A percentile compares a stretch with the other conserved stretches of the same genome.
phyloP scores from a whole-genome alignment of 2,113 vertebrate species.

The Sapajus apella region DNA sequence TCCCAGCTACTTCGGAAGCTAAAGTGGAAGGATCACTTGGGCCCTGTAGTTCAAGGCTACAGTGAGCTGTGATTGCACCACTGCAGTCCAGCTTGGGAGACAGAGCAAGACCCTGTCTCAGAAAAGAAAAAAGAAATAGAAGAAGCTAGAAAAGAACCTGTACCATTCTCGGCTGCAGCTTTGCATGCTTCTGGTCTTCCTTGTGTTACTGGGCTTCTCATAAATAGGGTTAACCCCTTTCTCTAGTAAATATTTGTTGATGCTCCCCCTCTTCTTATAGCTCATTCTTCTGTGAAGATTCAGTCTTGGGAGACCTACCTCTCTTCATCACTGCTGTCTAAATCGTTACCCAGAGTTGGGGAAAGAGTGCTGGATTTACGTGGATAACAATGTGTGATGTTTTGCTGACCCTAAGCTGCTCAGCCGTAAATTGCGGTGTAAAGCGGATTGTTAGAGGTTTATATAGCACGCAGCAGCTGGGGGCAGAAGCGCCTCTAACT shows the following conservation, averaged over 20 bases:
- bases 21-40: too few species aligned
- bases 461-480: neutral
- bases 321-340: neutral
- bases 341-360: neutral
- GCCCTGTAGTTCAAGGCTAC: too few species aligned
- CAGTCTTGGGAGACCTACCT: neutral
- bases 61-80: too few species aligned
- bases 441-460: neutral
- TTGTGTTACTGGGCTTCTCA: neutral
- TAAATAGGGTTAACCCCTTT: neutral
- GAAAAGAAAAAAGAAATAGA: too few species aligned
- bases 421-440: neutral
- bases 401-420: neutral
- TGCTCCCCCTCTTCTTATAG: neutral
- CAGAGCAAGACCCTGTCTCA: too few species aligned
- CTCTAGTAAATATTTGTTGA: neutral
- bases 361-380: neutral
- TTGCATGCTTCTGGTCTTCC: neutral
- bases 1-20: too few species aligned
- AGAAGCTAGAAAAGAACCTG: neutral
- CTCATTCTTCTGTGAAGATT: neutral
- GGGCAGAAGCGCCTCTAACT: neutral
- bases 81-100: too few species aligned
- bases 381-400: neutral
- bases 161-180: neutral